These are phyloP conservation scores for Psix sp. DNA, from an alignment of 1,140 invertebrate species.

Conservation along the genomic window DNA sequence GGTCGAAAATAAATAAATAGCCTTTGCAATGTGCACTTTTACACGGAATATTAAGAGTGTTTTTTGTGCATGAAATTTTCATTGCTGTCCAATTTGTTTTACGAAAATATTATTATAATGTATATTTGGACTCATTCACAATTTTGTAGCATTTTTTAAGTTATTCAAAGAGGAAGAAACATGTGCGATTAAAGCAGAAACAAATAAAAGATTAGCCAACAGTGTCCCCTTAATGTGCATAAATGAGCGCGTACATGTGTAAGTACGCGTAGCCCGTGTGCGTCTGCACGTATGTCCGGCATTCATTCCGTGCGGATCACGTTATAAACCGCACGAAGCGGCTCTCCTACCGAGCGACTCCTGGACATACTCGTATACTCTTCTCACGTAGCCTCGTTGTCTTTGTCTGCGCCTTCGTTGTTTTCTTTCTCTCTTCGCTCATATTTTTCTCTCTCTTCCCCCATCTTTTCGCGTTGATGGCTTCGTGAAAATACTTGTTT, in stretches of 20 bases:
- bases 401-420: constrained; percentile 26
- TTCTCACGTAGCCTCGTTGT: constrained; percentile 32
- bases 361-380: constrained; percentile 30
- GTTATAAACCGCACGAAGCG: constrained; percentile 56
- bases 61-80: no score
- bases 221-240: constrained; percentile 29
- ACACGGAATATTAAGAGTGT: no score
- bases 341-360: constrained; percentile 53
- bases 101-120: no score
- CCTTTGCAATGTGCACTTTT: no score
- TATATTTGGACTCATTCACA: no score
- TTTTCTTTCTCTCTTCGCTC: constrained; percentile 4
- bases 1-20: no score
- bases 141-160: no score
- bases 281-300: constrained; percentile 48
- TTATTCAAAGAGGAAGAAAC: constrained; percentile 3
- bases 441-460: constrained; percentile 15
- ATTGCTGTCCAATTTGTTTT: no score
- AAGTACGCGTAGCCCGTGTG: constrained; percentile 12
- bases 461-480: no score
- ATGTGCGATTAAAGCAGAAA: constrained; percentile 4
- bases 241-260: constrained; percentile 19
- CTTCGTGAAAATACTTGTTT: no score
- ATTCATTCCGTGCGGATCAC: constrained; percentile 50
- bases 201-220: constrained; percentile 24